These are phyloP conservation scores for Pyrgilauda ruficollis DNA, from an alignment of 2,113 vertebrate species.

Conservation along the genomic window DNA sequence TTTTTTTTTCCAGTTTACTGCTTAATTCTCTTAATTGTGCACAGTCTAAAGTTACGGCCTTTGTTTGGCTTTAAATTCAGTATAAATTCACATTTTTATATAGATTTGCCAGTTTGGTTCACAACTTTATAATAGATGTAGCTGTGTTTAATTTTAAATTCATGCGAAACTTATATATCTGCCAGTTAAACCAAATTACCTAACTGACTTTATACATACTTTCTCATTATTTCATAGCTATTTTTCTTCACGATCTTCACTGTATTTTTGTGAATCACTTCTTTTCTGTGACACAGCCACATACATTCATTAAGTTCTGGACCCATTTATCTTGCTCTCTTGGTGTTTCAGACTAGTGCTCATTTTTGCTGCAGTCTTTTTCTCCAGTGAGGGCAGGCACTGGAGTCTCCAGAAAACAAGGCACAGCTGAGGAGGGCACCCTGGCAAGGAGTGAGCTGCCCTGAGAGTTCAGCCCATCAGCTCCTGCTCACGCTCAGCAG, in stretches of 20 bases:
- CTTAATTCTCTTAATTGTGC: not conserved
- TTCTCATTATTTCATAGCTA: not conserved
- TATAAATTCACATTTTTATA: not conserved
- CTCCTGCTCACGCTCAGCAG: not conserved
- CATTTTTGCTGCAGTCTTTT: not conserved
- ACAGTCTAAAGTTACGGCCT: not conserved
- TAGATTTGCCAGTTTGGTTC: not conserved
- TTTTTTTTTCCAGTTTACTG: fast-evolving
- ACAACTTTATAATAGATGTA: not conserved
- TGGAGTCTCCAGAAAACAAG: not conserved
- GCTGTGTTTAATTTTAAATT: not conserved
- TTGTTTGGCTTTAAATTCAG: not conserved
- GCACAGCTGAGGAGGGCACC: not conserved
- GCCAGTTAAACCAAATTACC: not conserved
- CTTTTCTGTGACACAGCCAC: not conserved
- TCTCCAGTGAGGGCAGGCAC: not conserved
- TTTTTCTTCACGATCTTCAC: not conserved
- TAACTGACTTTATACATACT: not conserved
- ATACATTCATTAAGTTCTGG: not conserved
- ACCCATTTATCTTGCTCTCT: not conserved
- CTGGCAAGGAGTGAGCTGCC: not conserved
- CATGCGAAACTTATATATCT: not conserved
- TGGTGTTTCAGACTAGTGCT: not conserved
- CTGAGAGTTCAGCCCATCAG: not conserved
- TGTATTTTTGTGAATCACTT: not conserved